Evolutionary conservation across 2,888 invertebrate genomes (phyloP).

Genomic region (Phengaris arion): DNA sequence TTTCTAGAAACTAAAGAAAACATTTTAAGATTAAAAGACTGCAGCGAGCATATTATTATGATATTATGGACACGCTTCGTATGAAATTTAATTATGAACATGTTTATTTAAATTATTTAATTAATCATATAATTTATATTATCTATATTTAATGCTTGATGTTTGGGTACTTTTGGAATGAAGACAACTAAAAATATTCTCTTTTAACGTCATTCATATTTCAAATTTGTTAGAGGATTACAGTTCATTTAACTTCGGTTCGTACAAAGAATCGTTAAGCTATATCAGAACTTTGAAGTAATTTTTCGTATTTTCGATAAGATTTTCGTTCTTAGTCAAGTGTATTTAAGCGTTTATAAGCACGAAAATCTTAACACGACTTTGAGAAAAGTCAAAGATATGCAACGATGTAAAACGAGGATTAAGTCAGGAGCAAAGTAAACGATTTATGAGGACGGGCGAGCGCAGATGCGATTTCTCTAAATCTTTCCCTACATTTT

Average conservation of each 20-base stretch:
- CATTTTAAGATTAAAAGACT: neutral
- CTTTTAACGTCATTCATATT: neutral
- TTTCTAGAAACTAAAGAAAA: conserved; percentile 11
- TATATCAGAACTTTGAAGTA: neutral
- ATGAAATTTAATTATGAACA: neutral
- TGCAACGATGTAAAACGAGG: conserved; percentile 16
- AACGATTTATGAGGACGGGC: conserved; percentile 26
- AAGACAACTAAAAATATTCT: too few species aligned
- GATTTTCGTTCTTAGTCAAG: neutral
- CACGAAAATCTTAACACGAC: neutral
- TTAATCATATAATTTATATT: too few species aligned
- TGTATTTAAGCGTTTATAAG: neutral
- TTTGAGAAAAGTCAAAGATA: conserved; percentile 20
- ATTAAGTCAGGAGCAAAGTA: conserved; percentile 23
- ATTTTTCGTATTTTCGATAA: neutral
- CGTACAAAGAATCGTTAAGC: neutral
- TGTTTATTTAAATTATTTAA: too few species aligned
- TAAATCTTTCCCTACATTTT: conserved; percentile 27
- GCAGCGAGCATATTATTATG: neutral
- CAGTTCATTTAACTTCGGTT: neutral
- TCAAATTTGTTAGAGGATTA: neutral
- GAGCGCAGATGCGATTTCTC: conserved; percentile 29
- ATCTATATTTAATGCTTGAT: too few species aligned
- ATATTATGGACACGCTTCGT: neutral
- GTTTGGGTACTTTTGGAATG: too few species aligned